Conservation (phyloP, 2,888 invertebrate species). For the Pseudanteris insignis region DNA sequence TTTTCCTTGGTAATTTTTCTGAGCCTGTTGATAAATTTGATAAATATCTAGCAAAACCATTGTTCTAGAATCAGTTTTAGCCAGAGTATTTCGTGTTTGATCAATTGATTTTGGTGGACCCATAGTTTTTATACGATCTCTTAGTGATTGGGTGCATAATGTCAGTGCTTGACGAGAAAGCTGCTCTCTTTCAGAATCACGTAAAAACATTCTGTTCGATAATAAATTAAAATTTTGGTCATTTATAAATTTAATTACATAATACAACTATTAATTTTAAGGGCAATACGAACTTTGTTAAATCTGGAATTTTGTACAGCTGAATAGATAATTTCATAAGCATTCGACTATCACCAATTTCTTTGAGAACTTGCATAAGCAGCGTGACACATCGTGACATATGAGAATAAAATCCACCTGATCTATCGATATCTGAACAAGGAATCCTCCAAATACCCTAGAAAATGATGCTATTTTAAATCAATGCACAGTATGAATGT, state of each 20-base stretch:
- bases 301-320: slow-evolving; percentile 82
- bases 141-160: slow-evolving; percentile 76
- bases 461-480: slow-evolving; percentile 24
- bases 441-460: slow-evolving; percentile 93
- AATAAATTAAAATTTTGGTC: not conserved
- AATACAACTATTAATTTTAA: not conserved
- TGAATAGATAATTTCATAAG: slow-evolving; percentile 83
- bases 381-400: slow-evolving; percentile 86
- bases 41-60: slow-evolving; percentile 71
- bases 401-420: slow-evolving; percentile 91
- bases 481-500: too few species aligned
- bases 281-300: slow-evolving; percentile 79
- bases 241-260: not conserved
- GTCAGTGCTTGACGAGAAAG: slow-evolving; percentile 82
- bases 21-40: slow-evolving; percentile 75
- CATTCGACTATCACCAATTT: slow-evolving; percentile 81
- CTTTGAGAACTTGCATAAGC: slow-evolving; percentile 81
- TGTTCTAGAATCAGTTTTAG: slow-evolving; percentile 60
- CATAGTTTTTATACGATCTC: slow-evolving; percentile 71
- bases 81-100: slow-evolving; percentile 44
- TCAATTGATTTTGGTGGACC: slow-evolving; percentile 55
- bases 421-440: slow-evolving; percentile 86
- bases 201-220: slow-evolving; percentile 83
- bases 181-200: slow-evolving; percentile 84
- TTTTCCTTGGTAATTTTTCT: slow-evolving; percentile 72